Conservation (phyloP, 1,140 invertebrate genomes). For the Doryteuthis pealeii region DNA sequence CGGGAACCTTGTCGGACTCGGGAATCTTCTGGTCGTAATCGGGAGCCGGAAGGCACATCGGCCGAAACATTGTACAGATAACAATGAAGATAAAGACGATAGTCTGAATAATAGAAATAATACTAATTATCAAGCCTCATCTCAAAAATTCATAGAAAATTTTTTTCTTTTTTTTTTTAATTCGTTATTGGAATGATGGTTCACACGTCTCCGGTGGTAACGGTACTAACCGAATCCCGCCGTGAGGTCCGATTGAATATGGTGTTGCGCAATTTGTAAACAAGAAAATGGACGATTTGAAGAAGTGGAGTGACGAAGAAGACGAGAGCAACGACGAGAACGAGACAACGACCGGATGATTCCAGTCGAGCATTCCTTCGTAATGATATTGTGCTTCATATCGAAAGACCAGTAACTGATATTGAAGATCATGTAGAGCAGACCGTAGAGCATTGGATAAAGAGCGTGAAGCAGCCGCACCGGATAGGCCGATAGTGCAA, state of each 20-base stretch:
- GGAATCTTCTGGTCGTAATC: too few species aligned
- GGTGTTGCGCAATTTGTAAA: not conserved
- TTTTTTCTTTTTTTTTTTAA: too few species aligned
- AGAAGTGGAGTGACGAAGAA: not conserved
- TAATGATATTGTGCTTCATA: conserved; percentile 31
- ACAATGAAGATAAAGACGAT: too few species aligned
- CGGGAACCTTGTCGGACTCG: too few species aligned
- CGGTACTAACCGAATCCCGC: not conserved
- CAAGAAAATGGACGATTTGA: not conserved
- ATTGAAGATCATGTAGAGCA: conserved; percentile 36
- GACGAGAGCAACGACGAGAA: conserved; percentile 13
- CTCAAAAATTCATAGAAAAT: too few species aligned
- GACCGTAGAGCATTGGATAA: conserved; percentile 36
- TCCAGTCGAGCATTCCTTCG: conserved; percentile 38
- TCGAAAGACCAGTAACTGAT: conserved; percentile 39
- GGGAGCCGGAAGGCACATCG: too few species aligned
- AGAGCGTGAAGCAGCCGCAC: conserved; percentile 40
- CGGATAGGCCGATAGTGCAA: conserved; percentile 31
- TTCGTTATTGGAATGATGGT: not conserved
- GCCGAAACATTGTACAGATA: too few species aligned
- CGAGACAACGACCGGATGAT: conserved; percentile 23
- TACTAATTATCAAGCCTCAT: too few species aligned
- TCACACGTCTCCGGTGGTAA: not conserved
- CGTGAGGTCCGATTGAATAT: not conserved
- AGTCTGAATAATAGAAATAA: too few species aligned